Evolutionary conservation across 2,797 vertebrate genomes (phyloP), one percentile per base, ranked within the genome.

Genomic region (Euthynnus affinis): DNA sequence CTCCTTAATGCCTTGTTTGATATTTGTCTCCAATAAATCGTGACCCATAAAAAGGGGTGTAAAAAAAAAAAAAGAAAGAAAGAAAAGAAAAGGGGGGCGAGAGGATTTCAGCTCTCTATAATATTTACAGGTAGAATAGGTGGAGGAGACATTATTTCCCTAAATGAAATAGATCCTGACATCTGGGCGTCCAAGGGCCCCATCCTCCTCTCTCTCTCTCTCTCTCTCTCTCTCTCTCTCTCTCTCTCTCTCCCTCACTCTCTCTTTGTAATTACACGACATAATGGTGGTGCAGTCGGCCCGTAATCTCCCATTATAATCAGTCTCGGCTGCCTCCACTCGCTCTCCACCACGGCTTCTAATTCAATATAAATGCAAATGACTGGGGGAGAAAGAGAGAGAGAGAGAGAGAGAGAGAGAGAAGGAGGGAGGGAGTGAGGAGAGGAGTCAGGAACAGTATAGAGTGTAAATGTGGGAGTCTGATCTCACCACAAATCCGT

Each of bases 321-420:
- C 92, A 92, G 88, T 91, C 87, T 92, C 84, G 90, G 87, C 91
- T 90, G 89, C 88, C 88, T 91, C 89, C 86, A 87, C 86, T 88
- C 74, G 78, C 91, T 89, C 85, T 91, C 87, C 87, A 89, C 83
- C 86, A 61, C 76, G 53, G 85, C 89, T 84, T 90, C 92, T 94
- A 94, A 93, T 94, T 93, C 92, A 94, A 94, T 94, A 93, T 94
- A 94, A 93, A 94, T 94, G 94, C 92, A 94, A 94, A 94, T 94
- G 86, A 88, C 81, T 83, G 67, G 59, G 71, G 52, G 55, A 27
- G 42, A 2, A 20, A 0, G 23, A 4, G 66, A 6, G 23, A 2
- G 2, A 37, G 13, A 9, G 7, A 18, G 42, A 14, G n/a, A 49
- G 40, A 17, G 59, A 6, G 42, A 2, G 22, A 0, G 23, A 3